Conservation (phyloP, 2,888 invertebrate species). For the Nemoura dubitans region DNA sequence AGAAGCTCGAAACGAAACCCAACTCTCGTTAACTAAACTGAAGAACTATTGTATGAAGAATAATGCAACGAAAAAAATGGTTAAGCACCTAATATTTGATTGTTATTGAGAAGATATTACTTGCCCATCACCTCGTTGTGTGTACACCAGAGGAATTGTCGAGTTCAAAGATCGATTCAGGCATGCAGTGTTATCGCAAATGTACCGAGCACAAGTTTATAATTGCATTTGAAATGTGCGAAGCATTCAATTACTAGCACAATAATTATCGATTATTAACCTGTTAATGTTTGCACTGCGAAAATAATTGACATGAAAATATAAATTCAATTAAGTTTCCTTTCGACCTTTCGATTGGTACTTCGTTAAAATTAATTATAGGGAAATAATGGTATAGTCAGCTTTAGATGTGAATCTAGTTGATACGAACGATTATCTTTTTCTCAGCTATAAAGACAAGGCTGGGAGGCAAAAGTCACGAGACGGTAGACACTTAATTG, state of each 20-base stretch:
- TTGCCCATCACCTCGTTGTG: not conserved
- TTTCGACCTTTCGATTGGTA: not conserved
- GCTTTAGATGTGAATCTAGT: not conserved
- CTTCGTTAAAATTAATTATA: not conserved
- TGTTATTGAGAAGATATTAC: not conserved
- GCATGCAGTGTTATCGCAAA: not conserved
- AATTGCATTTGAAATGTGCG: not conserved
- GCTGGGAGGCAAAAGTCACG: not conserved
- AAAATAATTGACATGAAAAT: not conserved
- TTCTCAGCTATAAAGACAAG: not conserved
- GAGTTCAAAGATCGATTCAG: not conserved
- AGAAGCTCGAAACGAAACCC: constrained; percentile 31
- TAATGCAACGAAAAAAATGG: not conserved
- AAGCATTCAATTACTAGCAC: not conserved
- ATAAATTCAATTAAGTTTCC: not conserved
- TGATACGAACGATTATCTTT: not conserved
- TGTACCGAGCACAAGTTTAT: constrained; percentile 9
- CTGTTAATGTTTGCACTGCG: not conserved
- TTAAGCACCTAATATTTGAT: not conserved
- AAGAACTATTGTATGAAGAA: constrained; percentile 26
- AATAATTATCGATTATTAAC: not conserved
- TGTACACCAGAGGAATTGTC: not conserved
- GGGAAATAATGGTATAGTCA: not conserved
- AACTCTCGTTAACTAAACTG: constrained; percentile 7
- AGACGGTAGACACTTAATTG: not conserved